Evolutionary conservation across 2,113 vertebrate genomes (phyloP).

Genomic region (Corapipo altera): DNA sequence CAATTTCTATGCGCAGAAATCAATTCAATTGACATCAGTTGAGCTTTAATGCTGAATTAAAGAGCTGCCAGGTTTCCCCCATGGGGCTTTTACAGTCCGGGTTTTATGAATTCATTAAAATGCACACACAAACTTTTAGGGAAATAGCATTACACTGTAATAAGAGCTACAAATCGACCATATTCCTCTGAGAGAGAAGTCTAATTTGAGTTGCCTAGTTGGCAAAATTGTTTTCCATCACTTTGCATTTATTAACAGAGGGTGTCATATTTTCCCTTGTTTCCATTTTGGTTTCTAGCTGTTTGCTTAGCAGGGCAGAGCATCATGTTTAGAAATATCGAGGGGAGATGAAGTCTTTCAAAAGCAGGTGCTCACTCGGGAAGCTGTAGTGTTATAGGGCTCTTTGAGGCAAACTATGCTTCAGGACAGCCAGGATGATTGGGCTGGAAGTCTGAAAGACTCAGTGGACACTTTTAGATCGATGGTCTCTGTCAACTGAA

Average conservation of each 20-base stretch:
- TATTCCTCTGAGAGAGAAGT: slow-evolving; percentile 66
- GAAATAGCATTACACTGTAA: slow-evolving; percentile 68
- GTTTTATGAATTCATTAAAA: slow-evolving; percentile 77
- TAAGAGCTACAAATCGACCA: slow-evolving; percentile 70
- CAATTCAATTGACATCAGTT: slow-evolving; percentile 63
- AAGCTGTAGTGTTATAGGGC: not conserved
- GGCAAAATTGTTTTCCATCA: slow-evolving; percentile 70
- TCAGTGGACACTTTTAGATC: not conserved
- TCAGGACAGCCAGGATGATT: not conserved
- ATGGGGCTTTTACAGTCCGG: slow-evolving; percentile 63
- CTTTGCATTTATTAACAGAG: slow-evolving; percentile 65
- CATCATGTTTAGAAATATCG: slow-evolving; percentile 6
- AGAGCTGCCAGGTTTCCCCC: slow-evolving; percentile 62
- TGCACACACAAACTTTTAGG: slow-evolving; percentile 71
- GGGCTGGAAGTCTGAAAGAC: not conserved
- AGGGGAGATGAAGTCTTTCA: not conserved
- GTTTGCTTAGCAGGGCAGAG: slow-evolving; percentile 37
- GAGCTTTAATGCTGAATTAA: slow-evolving; percentile 72
- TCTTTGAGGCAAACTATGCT: not conserved
- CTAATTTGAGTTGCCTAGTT: slow-evolving; percentile 70
- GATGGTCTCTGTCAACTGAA: not conserved
- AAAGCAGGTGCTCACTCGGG: not conserved
- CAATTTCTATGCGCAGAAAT: slow-evolving; percentile 56
- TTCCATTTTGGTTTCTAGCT: slow-evolving; percentile 13
- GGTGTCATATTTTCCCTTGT: slow-evolving; percentile 58